Base-by-base conservation (phyloP, 2,113 vertebrate genomes). In the Oryctolagus cuniculus region DNA sequence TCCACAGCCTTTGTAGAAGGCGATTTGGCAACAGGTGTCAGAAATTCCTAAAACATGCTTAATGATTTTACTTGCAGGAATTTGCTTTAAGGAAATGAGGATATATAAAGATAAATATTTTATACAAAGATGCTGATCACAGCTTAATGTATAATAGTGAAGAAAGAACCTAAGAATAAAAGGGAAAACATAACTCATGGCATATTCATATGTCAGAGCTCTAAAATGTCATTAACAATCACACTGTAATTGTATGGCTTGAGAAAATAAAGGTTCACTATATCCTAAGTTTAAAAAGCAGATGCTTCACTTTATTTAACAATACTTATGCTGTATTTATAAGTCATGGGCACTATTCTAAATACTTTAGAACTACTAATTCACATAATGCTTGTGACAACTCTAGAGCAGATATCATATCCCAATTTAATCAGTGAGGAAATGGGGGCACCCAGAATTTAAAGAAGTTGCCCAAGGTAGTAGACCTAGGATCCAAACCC, bases 301-400 rank as follows among this genome's bases (percentile, higher is more conserved):
- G 13, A 29, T 77, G 69, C 70, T 67, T 87, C 16, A 82, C 29
- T 63, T 90, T 49, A 83, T 79, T 67, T 94, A 95, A 69, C 2
- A 53, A 51, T 19, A 82, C 55, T 93, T 87, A 82, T 0, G 67
- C 15, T 64, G n/a, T 34, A 87, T 83, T 85, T 90, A 11, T 73
- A 90, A 90, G n/a, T 66, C 53, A 87, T 36, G 9, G 55, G 22
- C 58, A 79, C 36, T 69, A 1, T 87, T 90, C 17, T 78, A 87
- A 73, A 74, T 29, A 86, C 12, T 80, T 81, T 38, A 93, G 7
- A 89, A 86, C 70, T 25, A 95, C 55, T 63, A 92, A 61, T 61
- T 90, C 63, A 88, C 55, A 58, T 66, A 90, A 83, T 87, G 58
- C 49, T 69, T 38, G 19, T 34, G 90, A 85, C 38, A 92, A 77